A percentile compares a stretch with the other conserved stretches of the same genome.
Evolutionary conservation across 2,888 invertebrate species (phyloP).

Genomic region (Eilema depressum): DNA sequence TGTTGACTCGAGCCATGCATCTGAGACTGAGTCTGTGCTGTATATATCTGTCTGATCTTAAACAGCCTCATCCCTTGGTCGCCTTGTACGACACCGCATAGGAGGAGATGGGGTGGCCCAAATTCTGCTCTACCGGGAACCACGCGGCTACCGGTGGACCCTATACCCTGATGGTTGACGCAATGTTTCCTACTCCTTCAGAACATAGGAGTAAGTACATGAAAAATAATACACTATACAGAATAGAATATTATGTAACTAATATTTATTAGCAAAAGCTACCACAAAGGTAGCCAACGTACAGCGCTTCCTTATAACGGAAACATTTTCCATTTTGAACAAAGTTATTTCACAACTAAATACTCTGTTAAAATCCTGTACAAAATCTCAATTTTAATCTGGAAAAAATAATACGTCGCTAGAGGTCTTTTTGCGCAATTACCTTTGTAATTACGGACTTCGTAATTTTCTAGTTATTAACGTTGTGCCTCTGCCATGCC

Average conservation of each 20-base stretch:
- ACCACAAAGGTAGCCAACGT: background rate
- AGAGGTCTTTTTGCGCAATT: conserved; percentile 34
- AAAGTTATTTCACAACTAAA: conserved; percentile 25
- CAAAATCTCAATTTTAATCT: conserved; percentile 39
- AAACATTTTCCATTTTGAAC: conserved; percentile 24
- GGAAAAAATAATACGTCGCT: conserved; percentile 33
- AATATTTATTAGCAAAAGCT: background rate
- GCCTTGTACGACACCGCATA: too few species aligned
- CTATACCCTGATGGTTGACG: too few species aligned
- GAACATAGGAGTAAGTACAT: too few species aligned
- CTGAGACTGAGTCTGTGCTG: too few species aligned
- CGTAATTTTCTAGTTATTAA: conserved; percentile 48
- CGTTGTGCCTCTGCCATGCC: conserved; percentile 23
- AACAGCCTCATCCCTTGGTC: too few species aligned
- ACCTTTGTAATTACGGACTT: conserved; percentile 49
- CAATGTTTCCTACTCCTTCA: too few species aligned
- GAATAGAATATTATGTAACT: background rate
- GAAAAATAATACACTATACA: background rate
- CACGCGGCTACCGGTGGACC: too few species aligned
- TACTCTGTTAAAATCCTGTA: conserved; percentile 16
- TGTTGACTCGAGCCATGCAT: too few species aligned
- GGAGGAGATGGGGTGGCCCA: too few species aligned
- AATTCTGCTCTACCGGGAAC: too few species aligned
- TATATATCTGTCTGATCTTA: too few species aligned
- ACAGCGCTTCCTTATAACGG: conserved; percentile 6